These are phyloP conservation scores for Anoncus sp. DNA, from an alignment of 2,888 invertebrate species.

Conservation along the genomic window DNA sequence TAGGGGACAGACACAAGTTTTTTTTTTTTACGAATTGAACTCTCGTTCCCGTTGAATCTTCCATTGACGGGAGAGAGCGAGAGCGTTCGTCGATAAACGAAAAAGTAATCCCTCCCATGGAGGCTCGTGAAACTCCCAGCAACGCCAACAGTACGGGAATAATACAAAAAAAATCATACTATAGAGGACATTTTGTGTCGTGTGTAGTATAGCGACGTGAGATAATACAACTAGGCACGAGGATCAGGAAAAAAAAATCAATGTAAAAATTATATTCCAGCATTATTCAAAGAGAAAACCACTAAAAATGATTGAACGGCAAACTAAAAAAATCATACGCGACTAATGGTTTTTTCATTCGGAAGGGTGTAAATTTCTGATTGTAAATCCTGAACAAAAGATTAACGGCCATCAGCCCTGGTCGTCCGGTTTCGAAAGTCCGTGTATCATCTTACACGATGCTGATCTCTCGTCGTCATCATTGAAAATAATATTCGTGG, in stretches of 20 bases:
- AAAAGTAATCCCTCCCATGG: slow-evolving; percentile 31
- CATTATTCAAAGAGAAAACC: not conserved
- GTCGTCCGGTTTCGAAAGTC: not conserved
- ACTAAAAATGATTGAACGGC: slow-evolving; percentile 8
- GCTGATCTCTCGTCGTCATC: slow-evolving; percentile 18
- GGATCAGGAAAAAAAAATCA: slow-evolving; percentile 26
- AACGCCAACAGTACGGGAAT: slow-evolving; percentile 40
- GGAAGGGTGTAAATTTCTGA: slow-evolving; percentile 8
- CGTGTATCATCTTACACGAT: not conserved
- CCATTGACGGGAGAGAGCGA: too few species aligned
- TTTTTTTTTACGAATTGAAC: slow-evolving; percentile 21
- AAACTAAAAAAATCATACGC: slow-evolving; percentile 20
- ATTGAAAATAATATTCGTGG: slow-evolving; percentile 10
- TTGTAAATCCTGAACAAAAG: slow-evolving; percentile 4
- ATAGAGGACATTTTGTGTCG: slow-evolving; percentile 22
- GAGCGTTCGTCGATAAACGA: slow-evolving; percentile 32
- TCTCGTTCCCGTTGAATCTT: slow-evolving; percentile 17
- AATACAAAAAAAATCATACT: slow-evolving; percentile 46
- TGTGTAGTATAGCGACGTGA: slow-evolving; percentile 39
- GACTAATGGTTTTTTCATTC: slow-evolving; percentile 1
- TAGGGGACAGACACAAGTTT: too few species aligned
- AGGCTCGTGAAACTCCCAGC: slow-evolving; percentile 27
- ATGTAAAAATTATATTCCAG: not conserved
- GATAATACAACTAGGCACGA: slow-evolving; percentile 43
- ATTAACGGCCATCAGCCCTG: not conserved